Evolutionary conservation across 2,797 vertebrate genomes (phyloP), one percentile per base, ranked within the genome.

Genomic region (Gadopsis marmoratus): DNA sequence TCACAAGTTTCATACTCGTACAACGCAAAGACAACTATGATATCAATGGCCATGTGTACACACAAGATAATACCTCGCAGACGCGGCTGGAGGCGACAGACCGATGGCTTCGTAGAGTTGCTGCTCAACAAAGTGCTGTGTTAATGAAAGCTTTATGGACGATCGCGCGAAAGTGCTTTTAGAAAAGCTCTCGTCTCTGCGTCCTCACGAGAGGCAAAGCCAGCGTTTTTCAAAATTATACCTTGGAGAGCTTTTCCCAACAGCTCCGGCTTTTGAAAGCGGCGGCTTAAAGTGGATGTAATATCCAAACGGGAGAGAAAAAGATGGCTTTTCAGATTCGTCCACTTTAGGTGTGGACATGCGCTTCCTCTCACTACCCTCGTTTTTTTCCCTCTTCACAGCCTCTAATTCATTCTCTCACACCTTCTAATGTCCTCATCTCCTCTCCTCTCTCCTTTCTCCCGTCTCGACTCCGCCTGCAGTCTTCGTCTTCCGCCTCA

Each of bases 401-500:
- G n/a, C n/a, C 7, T 58, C 50, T 71, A 21, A 56, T 75, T 66
- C 62, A 21, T 33, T 56, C 56, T n/a, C 29, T 71, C 66, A 19
- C 29, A 31, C 19, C 48, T 13, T 35, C 33, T 11, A 17, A 59
- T 60, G 23, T 31, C 53, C 53, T 13, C 31, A 53, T 48, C 55
- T 43, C 53, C 47, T 10, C 31, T 12, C 14, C 47, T 26, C 48
- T 29, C 31, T 60, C 17, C 17, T 5, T 1, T 13, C 7, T 9
- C 35, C 3, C 7, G 31, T 33, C 12, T n/a, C 12, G 1, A 54
- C 74, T 83, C 60, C 48, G 16, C 65, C 65, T 10, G 31, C 55
- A 62, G 60, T 81, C 48, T 23, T 59, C 78, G 59, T 61, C 75
- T 58, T 73, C 71, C 8, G 33, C 56, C 71, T 87, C 83, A 71